These are phyloP conservation scores for Sardinella longiceps DNA, from an alignment of 2,797 vertebrate species.

Conservation along the genomic window DNA sequence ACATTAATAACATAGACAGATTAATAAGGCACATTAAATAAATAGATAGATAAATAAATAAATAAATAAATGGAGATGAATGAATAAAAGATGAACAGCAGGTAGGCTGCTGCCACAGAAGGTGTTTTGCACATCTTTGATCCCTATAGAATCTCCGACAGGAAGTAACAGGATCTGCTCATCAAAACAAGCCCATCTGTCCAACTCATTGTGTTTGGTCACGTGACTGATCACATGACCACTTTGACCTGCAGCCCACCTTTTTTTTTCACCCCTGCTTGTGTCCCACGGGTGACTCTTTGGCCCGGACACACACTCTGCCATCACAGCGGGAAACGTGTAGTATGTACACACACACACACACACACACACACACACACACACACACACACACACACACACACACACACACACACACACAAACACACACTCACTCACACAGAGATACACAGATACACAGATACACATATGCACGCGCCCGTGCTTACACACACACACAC, in stretches of 20 bases:
- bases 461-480: too few species aligned
- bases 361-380: neutral
- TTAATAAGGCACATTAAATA: neutral
- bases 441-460: neutral
- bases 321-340: neutral
- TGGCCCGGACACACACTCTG: neutral
- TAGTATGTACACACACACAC: neutral
- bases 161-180: neutral
- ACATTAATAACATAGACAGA: neutral
- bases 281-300: neutral
- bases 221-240: neutral
- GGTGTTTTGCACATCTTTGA: neutral
- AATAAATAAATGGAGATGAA: neutral
- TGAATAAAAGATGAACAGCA: neutral
- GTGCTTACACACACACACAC: neutral
- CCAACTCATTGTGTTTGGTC: neutral
- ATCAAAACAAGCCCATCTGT: neutral
- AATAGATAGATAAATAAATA: neutral
- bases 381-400: neutral
- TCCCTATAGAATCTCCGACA: neutral
- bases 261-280: neutral
- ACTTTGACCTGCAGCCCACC: neutral
- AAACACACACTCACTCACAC: neutral
- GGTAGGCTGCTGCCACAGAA: neutral
- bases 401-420: neutral